A percentile compares a stretch with the other conserved stretches of the same genome.
phyloP scores from a whole-genome alignment of 2,888 invertebrate genomes.

The Resseliella maxima region DNA sequence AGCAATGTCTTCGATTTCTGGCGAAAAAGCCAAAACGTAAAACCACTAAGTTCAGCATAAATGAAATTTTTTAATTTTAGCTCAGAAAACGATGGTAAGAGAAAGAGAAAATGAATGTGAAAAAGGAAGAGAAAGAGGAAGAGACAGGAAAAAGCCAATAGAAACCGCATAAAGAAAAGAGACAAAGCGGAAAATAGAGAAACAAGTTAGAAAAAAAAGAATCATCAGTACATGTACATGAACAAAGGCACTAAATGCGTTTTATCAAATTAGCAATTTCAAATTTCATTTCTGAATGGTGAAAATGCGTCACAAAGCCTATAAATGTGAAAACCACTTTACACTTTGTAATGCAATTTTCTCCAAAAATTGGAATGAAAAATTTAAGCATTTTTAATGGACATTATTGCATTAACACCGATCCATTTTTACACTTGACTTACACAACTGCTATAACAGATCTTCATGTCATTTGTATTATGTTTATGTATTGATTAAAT shows the following conservation, averaged over 20 bases:
- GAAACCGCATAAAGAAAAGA: neutral
- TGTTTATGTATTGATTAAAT: too few species aligned
- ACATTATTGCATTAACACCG: neutral
- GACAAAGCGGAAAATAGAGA: too few species aligned
- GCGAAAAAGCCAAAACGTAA: neutral
- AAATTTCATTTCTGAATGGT: neutral
- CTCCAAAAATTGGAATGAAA: neutral
- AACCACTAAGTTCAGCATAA: neutral
- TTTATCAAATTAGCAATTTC: constrained; percentile 30
- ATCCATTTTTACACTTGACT: neutral
- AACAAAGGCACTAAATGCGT: neutral
- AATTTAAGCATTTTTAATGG: neutral
- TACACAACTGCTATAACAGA: too few species aligned
- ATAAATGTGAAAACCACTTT: constrained; percentile 9
- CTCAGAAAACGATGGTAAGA: neutral
- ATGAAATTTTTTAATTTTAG: too few species aligned
- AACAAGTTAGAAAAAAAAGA: too few species aligned
- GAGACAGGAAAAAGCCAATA: neutral
- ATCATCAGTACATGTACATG: too few species aligned
- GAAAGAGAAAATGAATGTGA: neutral
- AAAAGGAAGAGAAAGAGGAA: neutral
- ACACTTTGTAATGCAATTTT: neutral
- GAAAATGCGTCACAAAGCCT: neutral
- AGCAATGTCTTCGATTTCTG: too few species aligned
- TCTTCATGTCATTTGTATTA: too few species aligned